Evolutionary conservation across 2,888 invertebrate genomes (phyloP), one percentile per base, ranked within the genome.

Genomic region (Dorcus parallelipipedus): DNA sequence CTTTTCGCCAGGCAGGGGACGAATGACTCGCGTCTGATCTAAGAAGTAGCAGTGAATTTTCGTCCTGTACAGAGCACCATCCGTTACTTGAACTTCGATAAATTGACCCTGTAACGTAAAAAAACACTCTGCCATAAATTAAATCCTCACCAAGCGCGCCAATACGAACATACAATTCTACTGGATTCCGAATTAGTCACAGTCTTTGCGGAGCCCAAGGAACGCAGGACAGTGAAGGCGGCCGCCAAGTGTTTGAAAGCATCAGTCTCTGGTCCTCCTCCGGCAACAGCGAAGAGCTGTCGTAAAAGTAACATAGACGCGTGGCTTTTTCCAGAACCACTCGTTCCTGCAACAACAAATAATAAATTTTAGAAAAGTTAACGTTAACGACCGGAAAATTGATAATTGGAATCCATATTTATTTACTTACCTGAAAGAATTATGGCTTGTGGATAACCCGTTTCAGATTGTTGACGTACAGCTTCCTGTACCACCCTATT

Each of bases 1-100:
- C 76, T 94, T 93, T 80, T 96, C 96, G 72, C 89, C 88, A 10
- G 89, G 85, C 68, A 92, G 82, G 20, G 93, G 93, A 40, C 89
- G 84, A 66, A 95, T 93, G 54, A 96, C 95, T 62, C 96, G 86
- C 51, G 93, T 93, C 81, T 96, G 93, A 77, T 97, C 96, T 73
- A 96, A 82, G 79, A 96, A 95, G 79, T 95, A 95, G 79, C 95
- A 95, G 78, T 96, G 95, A 72, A 97, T 95, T 83, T 95, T 96
- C 42, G 96, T 95, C 74, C 95, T 86, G 80, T 95, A 95, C 55
- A 97, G 83, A 52, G 95, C 94, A 64, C 95, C 95, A 77, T 96
- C 95, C 45, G 95, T 94, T 66, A 97, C 94, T 81, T 95, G 95
- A 64, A 95, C 95, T 81, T 97, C 96, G 72, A 96, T 94, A 78